Base-by-base conservation (phyloP, 2,888 invertebrate genomes). In the Antitype chi region DNA sequence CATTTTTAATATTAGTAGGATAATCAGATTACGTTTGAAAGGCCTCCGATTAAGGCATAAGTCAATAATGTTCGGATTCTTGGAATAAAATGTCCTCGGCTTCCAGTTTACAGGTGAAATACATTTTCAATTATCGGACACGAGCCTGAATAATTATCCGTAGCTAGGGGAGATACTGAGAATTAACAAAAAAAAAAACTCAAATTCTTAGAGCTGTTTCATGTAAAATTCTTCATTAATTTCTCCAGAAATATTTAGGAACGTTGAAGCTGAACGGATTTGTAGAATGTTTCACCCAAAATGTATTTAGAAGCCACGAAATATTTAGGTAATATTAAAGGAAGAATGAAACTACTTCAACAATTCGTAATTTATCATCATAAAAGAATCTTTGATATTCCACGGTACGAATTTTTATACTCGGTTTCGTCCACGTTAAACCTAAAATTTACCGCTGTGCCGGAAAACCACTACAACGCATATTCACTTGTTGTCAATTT, bases 401-500 rank as follows among this genome's bases (percentile, higher is more conserved):
- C 23, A 62, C 52, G 9, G 43, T 55, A 32, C 28, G 25, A 49
- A 23, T 11, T 70, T 84, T 74, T 73, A 74, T 57, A 60, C 15
- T 38, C 70, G 11, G 52, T 66, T 62, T 76, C 25, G 43, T 68
- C 43, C 52, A 38, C 53, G 28, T 76, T 74, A 28, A 85, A 76
- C 64, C 76, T 64, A 62, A 63, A 74, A 84, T 83, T 70, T 67
- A 81, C 59, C 62, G 68, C 73, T 25, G 13, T 1, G 28, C 64
- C 68, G 57, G 66, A 53, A 80, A 81, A 15, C 63, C 43, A 76
- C 52, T 68, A 73, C 73, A 70, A 23, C 47, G 57, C 38, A 57
- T 81, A 76, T 76, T 81, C 76, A 81, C 72, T 74, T 73, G 59
- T 70, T 43, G 20, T 57, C 63, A 70, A 85, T 74, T 83, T 81